Conservation (phyloP, 2,797 vertebrate genomes). For the Mormyrops boulengeri region DNA sequence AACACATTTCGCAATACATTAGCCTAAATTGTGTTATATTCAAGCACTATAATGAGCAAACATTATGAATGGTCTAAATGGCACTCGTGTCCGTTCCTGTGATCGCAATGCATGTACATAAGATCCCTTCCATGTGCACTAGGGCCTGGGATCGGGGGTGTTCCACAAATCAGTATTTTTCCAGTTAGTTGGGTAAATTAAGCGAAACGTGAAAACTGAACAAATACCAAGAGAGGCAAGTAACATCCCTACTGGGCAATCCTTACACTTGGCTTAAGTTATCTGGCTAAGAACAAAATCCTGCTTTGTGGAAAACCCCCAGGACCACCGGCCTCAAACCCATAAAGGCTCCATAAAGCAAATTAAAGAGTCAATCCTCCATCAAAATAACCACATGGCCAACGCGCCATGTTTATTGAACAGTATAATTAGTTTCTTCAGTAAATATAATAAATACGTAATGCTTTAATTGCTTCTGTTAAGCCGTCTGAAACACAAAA, state of each 20-base stretch:
- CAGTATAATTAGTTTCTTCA: neutral
- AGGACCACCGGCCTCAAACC: neutral
- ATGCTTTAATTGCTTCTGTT: neutral
- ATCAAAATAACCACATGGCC: neutral
- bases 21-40: neutral
- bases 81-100: neutral
- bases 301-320: neutral
- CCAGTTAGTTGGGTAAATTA: neutral
- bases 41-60: neutral
- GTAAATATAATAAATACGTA: neutral
- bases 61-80: neutral
- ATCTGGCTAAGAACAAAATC: neutral
- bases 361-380: neutral
- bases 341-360: neutral
- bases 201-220: neutral
- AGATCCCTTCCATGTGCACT: neutral
- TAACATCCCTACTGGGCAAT: neutral
- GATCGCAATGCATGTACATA: neutral
- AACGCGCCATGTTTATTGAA: neutral
- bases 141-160: neutral
- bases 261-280: neutral
- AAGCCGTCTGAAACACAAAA: neutral
- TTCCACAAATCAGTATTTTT: neutral
- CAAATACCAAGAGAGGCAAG: neutral
- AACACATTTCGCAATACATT: neutral